Conservation (phyloP, 1,140 invertebrate species). For the Aphaenogaster floridana region DNA sequence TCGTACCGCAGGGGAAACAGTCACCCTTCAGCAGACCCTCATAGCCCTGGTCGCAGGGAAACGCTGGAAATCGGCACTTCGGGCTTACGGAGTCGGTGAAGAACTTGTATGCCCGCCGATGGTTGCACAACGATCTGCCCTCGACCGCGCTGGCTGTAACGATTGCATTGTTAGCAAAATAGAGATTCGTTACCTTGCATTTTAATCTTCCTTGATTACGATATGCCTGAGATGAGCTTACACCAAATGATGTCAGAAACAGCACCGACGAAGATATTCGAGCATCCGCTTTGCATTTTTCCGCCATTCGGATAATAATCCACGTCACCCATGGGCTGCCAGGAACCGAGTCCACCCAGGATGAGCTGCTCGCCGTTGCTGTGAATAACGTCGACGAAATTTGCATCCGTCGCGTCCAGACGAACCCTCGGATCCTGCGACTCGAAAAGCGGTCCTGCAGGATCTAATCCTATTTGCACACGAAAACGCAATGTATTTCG, state of each 20-base stretch:
- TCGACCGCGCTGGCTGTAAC: constrained; percentile 91
- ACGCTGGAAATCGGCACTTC: constrained; percentile 95
- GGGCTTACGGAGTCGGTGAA: constrained; percentile 97
- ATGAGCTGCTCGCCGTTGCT: constrained; percentile 96
- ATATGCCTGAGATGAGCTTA: constrained; percentile 85
- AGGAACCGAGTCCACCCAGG: constrained; percentile 93
- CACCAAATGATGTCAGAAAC: constrained; percentile 96
- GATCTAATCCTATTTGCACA: constrained; percentile 91
- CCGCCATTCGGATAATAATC: constrained; percentile 98
- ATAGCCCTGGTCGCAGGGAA: constrained; percentile 93
- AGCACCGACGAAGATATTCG: constrained; percentile 94
- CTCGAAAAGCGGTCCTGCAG: constrained; percentile 96
- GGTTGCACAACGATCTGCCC: constrained; percentile 96
- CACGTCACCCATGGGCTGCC: constrained; percentile 95
- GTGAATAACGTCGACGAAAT: constrained; percentile 98
- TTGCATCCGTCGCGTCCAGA: constrained; percentile 94
- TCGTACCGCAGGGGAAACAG: constrained; percentile 90
- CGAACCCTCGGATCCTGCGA: constrained; percentile 93
- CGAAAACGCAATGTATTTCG: background rate
- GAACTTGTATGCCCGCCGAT: constrained; percentile 96
- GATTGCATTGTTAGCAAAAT: constrained; percentile 19
- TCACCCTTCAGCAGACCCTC: constrained; percentile 93
- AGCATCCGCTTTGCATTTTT: constrained; percentile 95
- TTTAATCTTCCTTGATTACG: background rate
- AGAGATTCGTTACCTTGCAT: background rate